Conservation (phyloP, 2,113 vertebrate genomes). For the Axis porcinus region DNA sequence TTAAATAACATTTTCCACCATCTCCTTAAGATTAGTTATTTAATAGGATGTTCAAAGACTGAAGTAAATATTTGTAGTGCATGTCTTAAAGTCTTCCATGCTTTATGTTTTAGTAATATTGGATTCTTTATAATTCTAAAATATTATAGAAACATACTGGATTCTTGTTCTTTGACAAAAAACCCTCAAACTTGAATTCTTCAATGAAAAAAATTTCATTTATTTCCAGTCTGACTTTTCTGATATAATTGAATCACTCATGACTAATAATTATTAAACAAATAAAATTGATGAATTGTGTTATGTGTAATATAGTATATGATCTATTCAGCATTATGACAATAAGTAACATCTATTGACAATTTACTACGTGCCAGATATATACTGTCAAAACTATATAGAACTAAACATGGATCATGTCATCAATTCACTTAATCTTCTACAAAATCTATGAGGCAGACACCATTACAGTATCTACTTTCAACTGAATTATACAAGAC, state of each 20-base stretch:
- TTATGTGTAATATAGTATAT: neutral
- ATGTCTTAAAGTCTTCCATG: neutral
- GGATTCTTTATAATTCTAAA: neutral
- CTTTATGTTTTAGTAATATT: neutral
- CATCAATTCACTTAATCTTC: neutral
- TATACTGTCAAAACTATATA: neutral
- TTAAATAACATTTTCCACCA: neutral
- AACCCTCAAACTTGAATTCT: neutral
- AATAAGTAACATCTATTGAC: neutral
- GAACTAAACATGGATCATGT: neutral
- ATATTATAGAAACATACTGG: neutral
- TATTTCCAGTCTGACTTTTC: neutral
- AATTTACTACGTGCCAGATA: neutral
- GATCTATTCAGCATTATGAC: neutral
- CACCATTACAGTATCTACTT: neutral
- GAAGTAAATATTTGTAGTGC: neutral
- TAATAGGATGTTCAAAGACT: neutral
- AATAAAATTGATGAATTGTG: neutral
- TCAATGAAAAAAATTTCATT: neutral
- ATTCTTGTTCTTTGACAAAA: conserved; percentile 10
- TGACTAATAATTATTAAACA: neutral
- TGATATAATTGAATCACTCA: neutral
- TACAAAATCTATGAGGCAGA: neutral
- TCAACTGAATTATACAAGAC: neutral
- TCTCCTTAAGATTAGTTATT: neutral